These are phyloP conservation scores for Eudemis profundana DNA, from an alignment of 2,888 invertebrate species.

Conservation along the genomic window DNA sequence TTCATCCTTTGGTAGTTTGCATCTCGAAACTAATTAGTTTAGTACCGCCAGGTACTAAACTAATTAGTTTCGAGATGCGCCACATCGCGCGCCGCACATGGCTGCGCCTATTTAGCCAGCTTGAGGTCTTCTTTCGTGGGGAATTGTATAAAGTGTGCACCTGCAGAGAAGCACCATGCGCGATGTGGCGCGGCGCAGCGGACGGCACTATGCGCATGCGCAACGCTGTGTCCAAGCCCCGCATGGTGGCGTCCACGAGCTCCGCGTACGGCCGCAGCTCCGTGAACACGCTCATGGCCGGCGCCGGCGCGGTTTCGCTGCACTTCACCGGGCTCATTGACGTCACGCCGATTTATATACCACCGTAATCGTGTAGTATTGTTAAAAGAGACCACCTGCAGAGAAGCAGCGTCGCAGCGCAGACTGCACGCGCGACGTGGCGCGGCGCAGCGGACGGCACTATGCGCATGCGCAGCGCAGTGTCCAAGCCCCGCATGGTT, in stretches of 20 bases:
- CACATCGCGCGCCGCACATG: too few relatives aligned
- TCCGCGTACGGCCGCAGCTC: conserved; percentile 63
- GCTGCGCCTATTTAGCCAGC: too few relatives aligned
- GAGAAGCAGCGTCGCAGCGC: too few relatives aligned
- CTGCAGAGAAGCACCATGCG: background rate
- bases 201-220: conserved; percentile 4
- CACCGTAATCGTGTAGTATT: too few relatives aligned
- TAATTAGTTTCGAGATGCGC: too few relatives aligned
- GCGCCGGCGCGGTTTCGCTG: conserved; percentile 39
- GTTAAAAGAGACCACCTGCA: conserved; percentile 2
- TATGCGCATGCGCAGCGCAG: conserved; percentile 37
- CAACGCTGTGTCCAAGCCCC: conserved; percentile 56
- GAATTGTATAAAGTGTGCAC: too few relatives aligned
- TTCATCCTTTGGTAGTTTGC: too few relatives aligned
- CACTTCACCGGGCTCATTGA: conserved; percentile 1
- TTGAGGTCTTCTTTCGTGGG: too few relatives aligned
- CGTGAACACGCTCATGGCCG: conserved; percentile 73
- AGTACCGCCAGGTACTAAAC: too few relatives aligned
- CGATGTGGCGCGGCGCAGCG: background rate
- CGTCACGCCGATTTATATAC: too few relatives aligned
- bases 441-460: background rate
- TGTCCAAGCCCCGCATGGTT: conserved; percentile 63
- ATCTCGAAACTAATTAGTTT: too few relatives aligned
- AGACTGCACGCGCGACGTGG: background rate
- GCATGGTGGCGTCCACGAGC: conserved; percentile 67